phyloP scores from a whole-genome alignment of 2,888 invertebrate species.

The Melanotus villosus region DNA sequence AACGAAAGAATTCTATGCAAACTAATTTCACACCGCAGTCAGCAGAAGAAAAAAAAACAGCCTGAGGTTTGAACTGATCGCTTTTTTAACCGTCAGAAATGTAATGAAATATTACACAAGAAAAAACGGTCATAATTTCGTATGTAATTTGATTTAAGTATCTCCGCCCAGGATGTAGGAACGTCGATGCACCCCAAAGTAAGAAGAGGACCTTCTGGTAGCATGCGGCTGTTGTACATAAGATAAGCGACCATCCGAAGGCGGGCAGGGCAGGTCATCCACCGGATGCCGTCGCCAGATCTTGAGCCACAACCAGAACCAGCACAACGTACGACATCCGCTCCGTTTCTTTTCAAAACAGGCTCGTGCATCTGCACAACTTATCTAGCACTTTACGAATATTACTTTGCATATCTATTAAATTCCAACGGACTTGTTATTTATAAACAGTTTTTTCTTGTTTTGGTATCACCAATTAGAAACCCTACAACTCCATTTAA shows the following conservation, averaged over 20 bases:
- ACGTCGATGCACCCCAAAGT: neutral
- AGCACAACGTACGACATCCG: conserved; percentile 41
- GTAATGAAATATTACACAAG: neutral
- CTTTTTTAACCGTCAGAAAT: neutral
- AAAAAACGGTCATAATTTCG: neutral
- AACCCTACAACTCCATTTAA: neutral
- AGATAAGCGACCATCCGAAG: conserved; percentile 24
- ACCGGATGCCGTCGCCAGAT: conserved; percentile 47
- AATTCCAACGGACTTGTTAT: neutral
- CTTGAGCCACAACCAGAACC: conserved; percentile 35
- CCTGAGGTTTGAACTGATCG: neutral
- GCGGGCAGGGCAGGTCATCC: conserved; percentile 47
- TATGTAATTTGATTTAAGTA: conserved; percentile 14
- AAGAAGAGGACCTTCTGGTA: conserved; percentile 2
- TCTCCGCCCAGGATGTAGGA: conserved; percentile 14
- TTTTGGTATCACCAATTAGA: neutral
- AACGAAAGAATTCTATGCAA: too few species aligned
- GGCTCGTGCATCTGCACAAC: conserved; percentile 26
- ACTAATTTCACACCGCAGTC: too few species aligned
- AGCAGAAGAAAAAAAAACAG: too few species aligned
- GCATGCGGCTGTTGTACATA: neutral
- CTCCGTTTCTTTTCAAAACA: conserved; percentile 40
- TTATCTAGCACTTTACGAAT: conserved; percentile 5
- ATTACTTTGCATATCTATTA: conserved; percentile 13
- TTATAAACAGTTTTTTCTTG: too few species aligned